Conservation (phyloP, 2,113 vertebrate species). For the Phyllopteryx taeniolatus region DNA sequence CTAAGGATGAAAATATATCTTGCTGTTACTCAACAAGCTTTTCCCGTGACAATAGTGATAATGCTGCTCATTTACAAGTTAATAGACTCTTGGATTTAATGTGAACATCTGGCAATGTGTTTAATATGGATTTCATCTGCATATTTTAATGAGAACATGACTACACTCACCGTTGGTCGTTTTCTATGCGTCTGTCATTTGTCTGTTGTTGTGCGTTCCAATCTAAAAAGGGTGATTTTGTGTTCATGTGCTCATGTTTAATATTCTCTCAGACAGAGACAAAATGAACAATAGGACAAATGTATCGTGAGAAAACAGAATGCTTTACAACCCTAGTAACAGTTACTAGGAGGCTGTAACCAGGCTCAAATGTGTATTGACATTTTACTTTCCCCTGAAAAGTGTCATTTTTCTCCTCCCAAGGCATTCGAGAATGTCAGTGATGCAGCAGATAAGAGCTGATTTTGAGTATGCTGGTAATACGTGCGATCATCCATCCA, state of each 20-base stretch:
- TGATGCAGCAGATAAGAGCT: neutral
- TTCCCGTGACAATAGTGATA: constrained; percentile 23
- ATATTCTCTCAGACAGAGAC: constrained; percentile 1
- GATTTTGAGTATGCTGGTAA: neutral
- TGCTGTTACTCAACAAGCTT: neutral
- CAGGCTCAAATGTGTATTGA: neutral
- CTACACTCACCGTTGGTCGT: constrained; percentile 7
- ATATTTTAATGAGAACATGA: constrained; percentile 42
- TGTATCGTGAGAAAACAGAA: neutral
- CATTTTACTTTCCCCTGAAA: constrained; percentile 1
- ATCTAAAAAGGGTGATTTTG: neutral
- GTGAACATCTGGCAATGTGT: constrained; percentile 42
- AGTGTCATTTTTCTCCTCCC: neutral
- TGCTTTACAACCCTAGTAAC: neutral
- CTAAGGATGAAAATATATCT: neutral
- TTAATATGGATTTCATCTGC: constrained; percentile 32
- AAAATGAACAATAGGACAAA: neutral
- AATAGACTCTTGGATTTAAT: constrained; percentile 35
- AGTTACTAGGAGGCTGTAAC: neutral
- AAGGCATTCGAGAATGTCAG: neutral
- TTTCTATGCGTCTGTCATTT: neutral
- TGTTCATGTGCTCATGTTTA: neutral
- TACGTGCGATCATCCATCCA: constrained; percentile 11
- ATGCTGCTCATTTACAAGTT: constrained; percentile 46
- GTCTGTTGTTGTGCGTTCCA: neutral